Conservation (phyloP, 2,113 vertebrate genomes). For the Myrmecophaga tridactyla region DNA sequence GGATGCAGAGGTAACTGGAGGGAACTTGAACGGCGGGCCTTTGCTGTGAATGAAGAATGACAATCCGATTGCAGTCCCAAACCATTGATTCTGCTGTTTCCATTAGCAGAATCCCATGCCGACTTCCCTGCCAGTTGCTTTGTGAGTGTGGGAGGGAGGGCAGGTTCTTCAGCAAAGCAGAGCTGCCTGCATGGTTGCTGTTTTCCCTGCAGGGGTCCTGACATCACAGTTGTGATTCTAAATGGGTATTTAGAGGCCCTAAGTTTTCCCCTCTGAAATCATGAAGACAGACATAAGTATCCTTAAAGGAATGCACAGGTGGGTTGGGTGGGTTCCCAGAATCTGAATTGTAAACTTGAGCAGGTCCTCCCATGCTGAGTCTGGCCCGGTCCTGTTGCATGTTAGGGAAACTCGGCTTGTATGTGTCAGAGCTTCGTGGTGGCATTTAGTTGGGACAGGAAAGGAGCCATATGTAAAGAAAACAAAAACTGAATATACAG, state of each 20-base stretch:
- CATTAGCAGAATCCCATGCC: background rate
- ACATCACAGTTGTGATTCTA: background rate
- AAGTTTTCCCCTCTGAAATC: background rate
- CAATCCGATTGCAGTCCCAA: background rate
- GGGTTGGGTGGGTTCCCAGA: background rate
- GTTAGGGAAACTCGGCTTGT: background rate
- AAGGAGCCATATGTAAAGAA: constrained; percentile 54
- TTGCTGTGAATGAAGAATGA: background rate
- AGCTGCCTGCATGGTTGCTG: background rate
- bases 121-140: background rate
- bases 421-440: background rate
- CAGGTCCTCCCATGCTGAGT: background rate
- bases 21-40: fast-evolving
- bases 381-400: background rate
- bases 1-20: constrained; percentile 92
- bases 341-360: background rate
- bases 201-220: background rate
- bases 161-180: background rate
- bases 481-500: constrained; percentile 55
- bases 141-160: background rate
- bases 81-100: background rate
- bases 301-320: background rate
- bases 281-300: background rate
- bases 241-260: background rate
- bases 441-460: constrained; percentile 1